phyloP scores from a whole-genome alignment of 2,888 invertebrate species.

The Ptilodon capucinus region DNA sequence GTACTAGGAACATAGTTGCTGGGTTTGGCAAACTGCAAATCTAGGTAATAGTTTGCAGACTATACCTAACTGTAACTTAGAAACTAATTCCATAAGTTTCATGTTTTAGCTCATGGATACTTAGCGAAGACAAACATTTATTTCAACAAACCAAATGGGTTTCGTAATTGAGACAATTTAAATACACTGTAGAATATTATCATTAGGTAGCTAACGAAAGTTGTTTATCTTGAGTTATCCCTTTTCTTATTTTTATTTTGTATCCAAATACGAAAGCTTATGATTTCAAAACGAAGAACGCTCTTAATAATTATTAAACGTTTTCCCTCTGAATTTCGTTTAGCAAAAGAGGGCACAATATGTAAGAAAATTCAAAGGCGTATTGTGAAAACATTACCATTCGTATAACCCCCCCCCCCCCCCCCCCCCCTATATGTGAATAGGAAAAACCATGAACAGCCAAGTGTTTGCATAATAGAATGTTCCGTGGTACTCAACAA shows the following conservation, averaged over 20 bases:
- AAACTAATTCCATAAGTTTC: not conserved
- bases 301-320: not conserved
- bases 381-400: conserved; percentile 17
- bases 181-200: no score
- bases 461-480: conserved; percentile 44
- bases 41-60: not conserved
- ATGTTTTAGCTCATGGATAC: not conserved
- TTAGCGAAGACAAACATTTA: not conserved
- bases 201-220: no score
- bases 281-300: no score
- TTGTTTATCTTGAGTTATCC: no score
- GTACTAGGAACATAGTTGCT: not conserved
- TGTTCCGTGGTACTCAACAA: conserved; percentile 42
- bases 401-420: no score
- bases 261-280: no score
- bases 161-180: not conserved
- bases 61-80: not conserved
- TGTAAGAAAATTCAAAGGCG: not conserved
- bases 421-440: conserved; percentile 19
- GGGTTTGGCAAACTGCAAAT: not conserved
- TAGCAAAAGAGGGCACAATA: not conserved
- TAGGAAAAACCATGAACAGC: conserved; percentile 19
- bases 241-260: no score
- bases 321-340: not conserved
- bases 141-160: not conserved